Evolutionary conservation across 2,797 vertebrate species (phyloP), one percentile per base, ranked within the genome.

Genomic region (Notoglanidium macrostoma): DNA sequence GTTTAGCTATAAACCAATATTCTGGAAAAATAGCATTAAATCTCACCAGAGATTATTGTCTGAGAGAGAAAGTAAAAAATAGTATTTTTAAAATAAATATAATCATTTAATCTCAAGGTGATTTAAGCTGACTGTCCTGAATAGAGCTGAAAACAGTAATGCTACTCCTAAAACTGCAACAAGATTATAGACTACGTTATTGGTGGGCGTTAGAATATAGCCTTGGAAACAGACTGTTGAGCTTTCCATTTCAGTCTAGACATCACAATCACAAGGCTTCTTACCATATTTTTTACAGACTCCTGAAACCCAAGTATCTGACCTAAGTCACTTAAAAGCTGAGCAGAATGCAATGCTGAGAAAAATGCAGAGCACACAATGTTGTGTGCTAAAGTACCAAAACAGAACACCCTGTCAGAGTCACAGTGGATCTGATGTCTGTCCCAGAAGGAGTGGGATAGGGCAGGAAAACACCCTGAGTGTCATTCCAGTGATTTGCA

Each of bases 201-300:
- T 73, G 55, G 85, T 86, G 40, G 77, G 67, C 73, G 85, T 86
- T 86, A 86, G 65, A 82, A 73, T 81, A 73, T 61, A 86, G 68
- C 85, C 65, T 82, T 86, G 55, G 40, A 86, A 81, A 57, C 35
- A 32, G 14, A 65, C 9, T 70, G 76, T 79, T 44, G 10, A 21
- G 76, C 12, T 86, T 86, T 23, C 80, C 74, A 81, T 86, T 86
- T 80, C 4, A 46, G 85, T 86, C 65, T 86, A 86, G 85, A 82
- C 78, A 73, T 35, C 40, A 73, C 77, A 82, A 81, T 81, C 67
- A 82, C n/a, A 80, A 80, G 78, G 77, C 44, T 81, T 29, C 77
- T 46, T 10, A 49, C 57, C 12, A 55, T 55, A 57, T 72, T 70
- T 70, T 68, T 40, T 55, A 10, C n/a, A 49, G 44, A 49, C 80